phyloP scores from a whole-genome alignment of 2,113 vertebrate species.

The Menidia beryllina region DNA sequence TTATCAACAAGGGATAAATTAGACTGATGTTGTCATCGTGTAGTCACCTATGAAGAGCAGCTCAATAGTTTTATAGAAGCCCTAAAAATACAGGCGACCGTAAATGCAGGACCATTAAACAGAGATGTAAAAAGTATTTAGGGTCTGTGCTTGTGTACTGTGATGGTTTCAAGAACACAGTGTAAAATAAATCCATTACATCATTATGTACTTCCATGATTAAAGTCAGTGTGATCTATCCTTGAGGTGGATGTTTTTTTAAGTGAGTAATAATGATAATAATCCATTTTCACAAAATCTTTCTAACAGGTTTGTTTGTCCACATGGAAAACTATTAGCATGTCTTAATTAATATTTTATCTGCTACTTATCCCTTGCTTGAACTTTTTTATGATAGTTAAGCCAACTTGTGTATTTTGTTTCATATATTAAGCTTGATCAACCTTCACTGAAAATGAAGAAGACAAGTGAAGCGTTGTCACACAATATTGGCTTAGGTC shows the following conservation, averaged over 20 bases:
- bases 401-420: too few relatives aligned
- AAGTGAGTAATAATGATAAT: too few relatives aligned
- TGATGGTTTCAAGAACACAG: not conserved
- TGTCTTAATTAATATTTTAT: not conserved
- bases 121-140: constrained; percentile 2
- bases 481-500: too few relatives aligned
- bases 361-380: too few relatives aligned
- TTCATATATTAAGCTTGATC: too few relatives aligned
- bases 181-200: not conserved
- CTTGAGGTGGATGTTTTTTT: too few relatives aligned
- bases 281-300: not conserved
- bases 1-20: constrained; percentile 20
- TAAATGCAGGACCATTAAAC: not conserved
- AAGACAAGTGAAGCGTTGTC: too few relatives aligned
- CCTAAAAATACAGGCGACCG: not conserved
- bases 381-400: too few relatives aligned
- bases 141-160: not conserved
- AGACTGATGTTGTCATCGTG: not conserved
- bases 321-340: not conserved
- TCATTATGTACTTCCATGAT: not conserved
- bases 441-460: too few relatives aligned
- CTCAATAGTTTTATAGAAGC: constrained; percentile 2
- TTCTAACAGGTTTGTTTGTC: not conserved
- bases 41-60: constrained; percentile 4
- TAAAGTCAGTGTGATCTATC: not conserved